Evolutionary conservation across 2,113 vertebrate species (phyloP), one percentile per base, ranked within the genome.

Genomic region (Pteronura brasiliensis): DNA sequence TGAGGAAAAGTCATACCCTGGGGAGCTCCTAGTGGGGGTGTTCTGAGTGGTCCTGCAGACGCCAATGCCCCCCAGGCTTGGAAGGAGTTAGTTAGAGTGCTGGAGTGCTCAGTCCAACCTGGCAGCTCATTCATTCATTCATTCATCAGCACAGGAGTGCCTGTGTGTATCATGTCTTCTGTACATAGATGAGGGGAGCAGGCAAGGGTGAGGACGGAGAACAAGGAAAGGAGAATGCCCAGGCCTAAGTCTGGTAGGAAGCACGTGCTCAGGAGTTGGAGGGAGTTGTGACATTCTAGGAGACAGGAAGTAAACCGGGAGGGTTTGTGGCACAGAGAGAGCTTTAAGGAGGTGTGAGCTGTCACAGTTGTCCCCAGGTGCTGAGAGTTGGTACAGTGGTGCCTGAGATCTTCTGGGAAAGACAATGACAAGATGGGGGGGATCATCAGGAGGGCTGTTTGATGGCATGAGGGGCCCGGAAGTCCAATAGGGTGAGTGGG

Each of bases 401-500:
- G 34, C 14, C 57, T 49, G 74, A 42, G 47, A 27, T 25, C 36
- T 77, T 2, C 36, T 44, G 21, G 21, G 34, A 52, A 44, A n/a
- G 87, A 36, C 52, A 88, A 55, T 2, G n/a, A 42, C 83, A 86
- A 65, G 59, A 15, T 25, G 49, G 3, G 44, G 44, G 23, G 3
- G 61, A 55, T 4, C 2, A 1, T 23, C 1, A 3, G 14, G 5
- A 4, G 10, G 59, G 25, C 29, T 12, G 39, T 5, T 79, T 23
- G n/a, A 44, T 36, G 88, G 59, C 12, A 14, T 10, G 21, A 6
- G 42, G 83, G 31, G 6, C 17, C 42, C 34, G 4, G 34, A 65
- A 36, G 14, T 17, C 55, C 72, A 12, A 4, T 18, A 12, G 59
- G 82, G n/a, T 21, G 61, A 81, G 18, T 31, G 61, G 61, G 13